Evolutionary conservation across 2,113 vertebrate species (phyloP), one percentile per base, ranked within the genome.

Genomic region (Reinhardtius hippoglossoides): DNA sequence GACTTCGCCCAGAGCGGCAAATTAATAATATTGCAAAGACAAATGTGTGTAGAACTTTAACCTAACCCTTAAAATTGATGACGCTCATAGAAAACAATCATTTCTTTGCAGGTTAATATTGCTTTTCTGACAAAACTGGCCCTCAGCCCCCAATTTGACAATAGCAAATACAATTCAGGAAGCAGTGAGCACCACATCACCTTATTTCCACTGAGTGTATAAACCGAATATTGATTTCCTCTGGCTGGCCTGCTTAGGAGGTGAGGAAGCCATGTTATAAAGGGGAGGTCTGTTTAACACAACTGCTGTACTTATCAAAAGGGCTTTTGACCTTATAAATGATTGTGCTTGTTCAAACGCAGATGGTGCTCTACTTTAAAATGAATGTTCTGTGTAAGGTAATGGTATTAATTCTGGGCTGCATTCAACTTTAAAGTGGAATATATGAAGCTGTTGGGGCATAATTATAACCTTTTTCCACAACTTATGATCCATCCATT

Each of bases 11-110:
- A 52, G 23, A 78, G 91, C 87, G 82, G 70, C 76, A 86, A 89
- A 91, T 90, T 57, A 85, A 93, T 92, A 87, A 87, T 89, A 82
- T 54, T n/a, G 52, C 80, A 81, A 88, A 91, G 84, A 88, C 81
- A 88, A 90, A 88, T 82, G 83, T 86, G 80, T 88, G 68, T 76
- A 73, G 88, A 89, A 92, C 67, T 82, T 82, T 71, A 81, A 90
- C 86, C 86, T 73, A 83, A 76, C 56, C 63, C 60, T 24, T 65
- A 69, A 55, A 84, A 89, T 88, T 74, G 78, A 92, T 80, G 64
- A 85, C 76, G 67, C 52, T 82, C 74, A 79, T 54, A 60, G 70
- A 72, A 85, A 87, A 81, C 69, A 84, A 88, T 88, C 52, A 79
- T 88, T 90, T 83, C 56, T 81, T 74, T 79, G 63, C 62, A 64